phyloP scores from a whole-genome alignment of 2,113 vertebrate species.

The Ailurus styani region DNA sequence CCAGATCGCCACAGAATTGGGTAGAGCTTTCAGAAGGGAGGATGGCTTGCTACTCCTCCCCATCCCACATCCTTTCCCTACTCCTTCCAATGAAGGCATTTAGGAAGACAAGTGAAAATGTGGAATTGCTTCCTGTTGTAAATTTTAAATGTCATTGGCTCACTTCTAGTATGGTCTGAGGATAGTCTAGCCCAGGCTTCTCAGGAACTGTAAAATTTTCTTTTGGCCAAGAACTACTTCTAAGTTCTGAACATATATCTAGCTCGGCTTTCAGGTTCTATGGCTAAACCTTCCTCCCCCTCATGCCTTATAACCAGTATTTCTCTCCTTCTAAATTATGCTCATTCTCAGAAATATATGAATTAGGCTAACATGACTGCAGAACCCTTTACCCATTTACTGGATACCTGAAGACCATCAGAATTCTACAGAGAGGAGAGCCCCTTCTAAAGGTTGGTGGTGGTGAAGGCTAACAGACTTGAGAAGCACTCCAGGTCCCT shows the following conservation, averaged over 20 bases:
- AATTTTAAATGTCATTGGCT: not conserved
- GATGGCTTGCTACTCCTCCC: not conserved
- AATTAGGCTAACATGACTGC: not conserved
- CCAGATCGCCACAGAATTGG: not conserved
- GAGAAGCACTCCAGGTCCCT: not conserved
- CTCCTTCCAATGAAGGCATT: not conserved
- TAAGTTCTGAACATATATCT: not conserved
- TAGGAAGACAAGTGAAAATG: not conserved
- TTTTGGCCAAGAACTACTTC: not conserved
- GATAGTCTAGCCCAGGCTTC: not conserved
- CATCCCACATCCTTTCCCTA: rapidly evolving
- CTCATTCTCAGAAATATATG: not conserved
- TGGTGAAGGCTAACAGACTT: not conserved
- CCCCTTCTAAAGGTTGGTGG: not conserved
- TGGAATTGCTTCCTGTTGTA: not conserved
- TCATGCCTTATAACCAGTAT: not conserved
- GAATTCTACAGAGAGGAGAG: not conserved
- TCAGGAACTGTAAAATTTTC: not conserved
- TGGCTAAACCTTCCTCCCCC: not conserved
- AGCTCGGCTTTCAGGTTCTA: not conserved
- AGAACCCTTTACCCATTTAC: not conserved
- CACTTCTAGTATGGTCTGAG: not conserved
- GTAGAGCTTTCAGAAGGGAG: not conserved
- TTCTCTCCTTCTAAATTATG: not conserved
- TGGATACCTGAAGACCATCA: not conserved